Percentiles rank a stretch among this genome's conserved stretches.
Conservation (phyloP, 1,140 invertebrate genomes). For the Nixonia krombeini region DNA sequence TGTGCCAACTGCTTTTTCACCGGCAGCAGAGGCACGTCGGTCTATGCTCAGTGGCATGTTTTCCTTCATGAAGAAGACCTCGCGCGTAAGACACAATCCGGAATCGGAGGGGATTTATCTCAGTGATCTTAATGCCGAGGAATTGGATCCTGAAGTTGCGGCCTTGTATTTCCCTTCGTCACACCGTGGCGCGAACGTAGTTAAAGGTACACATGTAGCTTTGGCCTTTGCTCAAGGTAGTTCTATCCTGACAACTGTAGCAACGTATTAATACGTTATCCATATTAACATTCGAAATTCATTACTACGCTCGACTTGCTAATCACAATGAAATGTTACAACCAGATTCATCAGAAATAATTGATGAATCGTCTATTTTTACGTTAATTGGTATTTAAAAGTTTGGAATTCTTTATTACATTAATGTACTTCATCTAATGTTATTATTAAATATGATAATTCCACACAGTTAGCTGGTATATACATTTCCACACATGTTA, state of each 20-base stretch:
- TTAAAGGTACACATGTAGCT: conserved; percentile 55
- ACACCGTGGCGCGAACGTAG: conserved; percentile 57
- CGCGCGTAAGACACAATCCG: conserved; percentile 78
- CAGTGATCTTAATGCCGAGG: conserved; percentile 90
- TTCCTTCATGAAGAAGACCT: conserved; percentile 90
- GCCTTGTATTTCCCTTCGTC: conserved; percentile 87
- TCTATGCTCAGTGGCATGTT: conserved; percentile 92
- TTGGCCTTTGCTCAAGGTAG: conserved; percentile 13
- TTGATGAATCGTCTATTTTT: no score
- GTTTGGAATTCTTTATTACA: not conserved
- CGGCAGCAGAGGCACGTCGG: conserved; percentile 74
- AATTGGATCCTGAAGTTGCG: conserved; percentile 90
- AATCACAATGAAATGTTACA: no score
- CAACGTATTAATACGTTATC: no score
- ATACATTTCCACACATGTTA: no score
- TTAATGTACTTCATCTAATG: no score
- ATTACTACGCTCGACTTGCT: no score
- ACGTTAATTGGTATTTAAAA: not conserved
- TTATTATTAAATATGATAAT: no score
- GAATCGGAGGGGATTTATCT: conserved; percentile 90
- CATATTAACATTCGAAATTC: no score
- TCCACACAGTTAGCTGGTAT: no score
- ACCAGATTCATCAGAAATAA: no score
- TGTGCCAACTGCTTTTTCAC: conserved; percentile 55
- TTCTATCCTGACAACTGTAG: no score